Conservation (phyloP, 2,113 vertebrate genomes). For the Varanus komodoensis region DNA sequence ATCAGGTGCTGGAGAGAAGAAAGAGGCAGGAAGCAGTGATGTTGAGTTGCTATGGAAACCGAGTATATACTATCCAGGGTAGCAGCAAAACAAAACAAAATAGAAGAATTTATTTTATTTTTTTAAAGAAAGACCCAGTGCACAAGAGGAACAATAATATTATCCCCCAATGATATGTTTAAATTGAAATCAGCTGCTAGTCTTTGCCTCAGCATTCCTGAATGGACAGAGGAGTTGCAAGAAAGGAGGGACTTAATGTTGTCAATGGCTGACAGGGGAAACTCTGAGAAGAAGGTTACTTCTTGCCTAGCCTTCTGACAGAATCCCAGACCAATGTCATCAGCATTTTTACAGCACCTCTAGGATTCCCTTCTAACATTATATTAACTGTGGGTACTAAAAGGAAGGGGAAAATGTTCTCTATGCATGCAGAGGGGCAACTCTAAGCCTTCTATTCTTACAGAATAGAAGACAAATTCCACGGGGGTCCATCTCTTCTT, state of each 20-base stretch:
- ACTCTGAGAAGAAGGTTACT: slow-evolving; percentile 49
- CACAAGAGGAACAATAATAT: slow-evolving; percentile 39
- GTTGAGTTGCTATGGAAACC: slow-evolving; percentile 25
- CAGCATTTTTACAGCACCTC: neutral
- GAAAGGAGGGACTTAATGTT: slow-evolving; percentile 20
- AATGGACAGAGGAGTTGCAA: slow-evolving; percentile 43
- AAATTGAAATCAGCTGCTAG: slow-evolving; percentile 52
- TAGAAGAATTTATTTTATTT: neutral
- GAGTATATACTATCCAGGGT: slow-evolving; percentile 36
- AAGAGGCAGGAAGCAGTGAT: neutral
- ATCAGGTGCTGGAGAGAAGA: neutral
- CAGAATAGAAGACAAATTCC: neutral
- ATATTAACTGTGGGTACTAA: neutral
- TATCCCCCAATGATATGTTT: slow-evolving; percentile 50
- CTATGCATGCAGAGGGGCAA: neutral
- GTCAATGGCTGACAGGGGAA: slow-evolving; percentile 55
- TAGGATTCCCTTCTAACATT: neutral
- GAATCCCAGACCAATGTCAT: neutral
- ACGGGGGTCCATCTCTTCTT: neutral
- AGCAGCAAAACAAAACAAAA: slow-evolving; percentile 26
- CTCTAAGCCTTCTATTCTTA: no score
- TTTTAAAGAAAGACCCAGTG: slow-evolving; percentile 31
- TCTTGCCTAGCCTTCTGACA: neutral
- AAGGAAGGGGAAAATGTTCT: neutral
- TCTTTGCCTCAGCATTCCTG: slow-evolving; percentile 9